Conservation (phyloP, 2,113 vertebrate genomes). For the Phrynocephalus versicolor region DNA sequence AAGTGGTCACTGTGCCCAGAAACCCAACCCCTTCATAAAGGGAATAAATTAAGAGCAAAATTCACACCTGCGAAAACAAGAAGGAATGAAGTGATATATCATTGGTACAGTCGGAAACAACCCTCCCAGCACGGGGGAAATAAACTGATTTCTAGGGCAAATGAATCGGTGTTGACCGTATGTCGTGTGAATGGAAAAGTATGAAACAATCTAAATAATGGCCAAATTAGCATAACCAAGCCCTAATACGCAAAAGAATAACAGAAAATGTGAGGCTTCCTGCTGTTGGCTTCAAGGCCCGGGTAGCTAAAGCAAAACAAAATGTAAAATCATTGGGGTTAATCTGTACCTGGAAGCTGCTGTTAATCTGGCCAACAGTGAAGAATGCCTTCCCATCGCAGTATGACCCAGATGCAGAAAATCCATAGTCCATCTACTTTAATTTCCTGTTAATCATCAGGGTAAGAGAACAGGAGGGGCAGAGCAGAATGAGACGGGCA, state of each 20-base stretch:
- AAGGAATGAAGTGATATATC: too few species aligned
- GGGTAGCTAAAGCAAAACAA: constrained; percentile 2
- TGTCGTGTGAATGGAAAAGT: too few species aligned
- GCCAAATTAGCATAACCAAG: too few species aligned
- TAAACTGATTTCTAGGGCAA: too few species aligned
- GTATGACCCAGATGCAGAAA: constrained; percentile 53
- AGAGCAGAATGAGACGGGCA: constrained; percentile 25
- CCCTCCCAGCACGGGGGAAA: too few species aligned
- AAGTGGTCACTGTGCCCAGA: too few species aligned
- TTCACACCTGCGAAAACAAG: too few species aligned
- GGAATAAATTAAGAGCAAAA: too few species aligned
- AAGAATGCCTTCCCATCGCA: constrained; percentile 34
- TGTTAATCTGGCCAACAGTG: constrained; percentile 43
- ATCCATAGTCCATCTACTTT: constrained; percentile 43
- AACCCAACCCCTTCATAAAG: too few species aligned
- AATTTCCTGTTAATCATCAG: constrained; percentile 53
- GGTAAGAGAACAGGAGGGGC: constrained; percentile 28
- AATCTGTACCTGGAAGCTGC: constrained; percentile 47
- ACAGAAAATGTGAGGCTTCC: background rate
- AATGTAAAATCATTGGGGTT: constrained; percentile 21
- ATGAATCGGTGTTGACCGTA: too few species aligned
- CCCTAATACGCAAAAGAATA: background rate
- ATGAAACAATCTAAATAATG: too few species aligned
- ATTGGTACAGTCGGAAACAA: too few species aligned
- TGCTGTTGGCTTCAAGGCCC: background rate